Percentiles rank a stretch among this genome's conserved stretches.
Evolutionary conservation across 2,113 vertebrate genomes (phyloP).

Genomic region (Salvelinus namaycush): DNA sequence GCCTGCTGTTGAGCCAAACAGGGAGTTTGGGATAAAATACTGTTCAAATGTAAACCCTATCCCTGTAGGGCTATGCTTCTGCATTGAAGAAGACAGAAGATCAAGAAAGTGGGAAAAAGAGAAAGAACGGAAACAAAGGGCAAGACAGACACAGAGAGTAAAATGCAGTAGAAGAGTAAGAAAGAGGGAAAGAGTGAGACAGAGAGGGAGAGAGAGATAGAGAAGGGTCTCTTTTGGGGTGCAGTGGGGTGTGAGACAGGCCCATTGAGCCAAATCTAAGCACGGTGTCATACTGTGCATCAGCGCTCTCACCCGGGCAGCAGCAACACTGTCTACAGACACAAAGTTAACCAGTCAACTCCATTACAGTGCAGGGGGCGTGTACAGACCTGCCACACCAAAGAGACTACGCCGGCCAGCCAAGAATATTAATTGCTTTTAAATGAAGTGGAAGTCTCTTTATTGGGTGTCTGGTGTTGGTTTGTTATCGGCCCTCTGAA

Average conservation of each 20-base stretch:
- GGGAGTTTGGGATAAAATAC: not conserved
- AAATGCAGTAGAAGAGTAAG: slow-evolving; percentile 20
- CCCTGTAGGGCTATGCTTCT: not conserved
- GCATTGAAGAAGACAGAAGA: slow-evolving; percentile 3
- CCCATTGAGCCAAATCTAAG: slow-evolving; percentile 71
- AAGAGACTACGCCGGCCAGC: slow-evolving; percentile 72
- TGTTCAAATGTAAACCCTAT: slow-evolving; percentile 5
- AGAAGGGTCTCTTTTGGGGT: slow-evolving; percentile 23
- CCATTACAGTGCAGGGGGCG: slow-evolving; percentile 74
- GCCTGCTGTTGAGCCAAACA: not conserved
- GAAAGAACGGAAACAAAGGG: slow-evolving; percentile 40
- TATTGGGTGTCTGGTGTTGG: slow-evolving; percentile 83
- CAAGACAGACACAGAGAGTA: not conserved
- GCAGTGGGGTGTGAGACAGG: slow-evolving; percentile 43
- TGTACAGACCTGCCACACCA: slow-evolving; percentile 79
- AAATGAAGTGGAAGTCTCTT: slow-evolving; percentile 84
- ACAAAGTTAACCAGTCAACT: slow-evolving; percentile 81
- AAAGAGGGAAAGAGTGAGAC: slow-evolving; percentile 43
- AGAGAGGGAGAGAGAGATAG: slow-evolving; percentile 45
- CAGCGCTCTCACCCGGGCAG: slow-evolving; percentile 76
- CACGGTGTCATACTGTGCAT: slow-evolving; percentile 74
- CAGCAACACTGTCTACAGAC: slow-evolving; percentile 62
- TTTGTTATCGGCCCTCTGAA: slow-evolving; percentile 77
- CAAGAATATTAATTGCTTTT: slow-evolving; percentile 85
- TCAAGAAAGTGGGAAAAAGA: slow-evolving; percentile 39